Base-by-base conservation (phyloP, 2,113 vertebrate genomes). In the Dolichallabes microphthalmus region DNA sequence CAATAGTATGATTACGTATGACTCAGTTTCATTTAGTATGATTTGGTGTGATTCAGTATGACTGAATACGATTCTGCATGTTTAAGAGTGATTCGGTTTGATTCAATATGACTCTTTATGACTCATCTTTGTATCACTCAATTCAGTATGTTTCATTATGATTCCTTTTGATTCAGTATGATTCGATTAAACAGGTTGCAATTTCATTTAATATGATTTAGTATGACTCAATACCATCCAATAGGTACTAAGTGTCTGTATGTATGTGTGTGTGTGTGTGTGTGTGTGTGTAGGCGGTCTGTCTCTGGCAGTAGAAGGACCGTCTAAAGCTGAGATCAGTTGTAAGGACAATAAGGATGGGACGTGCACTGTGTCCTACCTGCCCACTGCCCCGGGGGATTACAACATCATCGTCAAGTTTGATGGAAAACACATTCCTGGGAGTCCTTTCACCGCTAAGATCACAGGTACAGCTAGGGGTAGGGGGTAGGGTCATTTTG, bases 341-440 rank as follows among this genome's bases (percentile, higher is more conserved):
- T 99, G 98, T 86, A 98, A 99, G 88, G 98, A 99, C 89, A 99
- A 98, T 92, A 98, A 99, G 89, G 97, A 99, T 0, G 98, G 98
- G 19, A 99, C 98, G 1, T 99, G 98, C 92, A 97, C 96, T 0
- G 98, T 99, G 89, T 99, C 98, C 90, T 99, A 99, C 92, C 90
- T 99, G 82, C 97, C 98, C 85, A 98, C 97, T 0, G 95, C 96
- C 0, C 97, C 98, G 0, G 97, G 98, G 0, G 98, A 99, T 92
- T 99, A 99, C 91, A 99, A 93, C 93, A 95, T 99, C 90, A 99
- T 98, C 0, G 98, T 99, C 82, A 97, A 97, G 89, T 99, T 99
- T 15, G 98, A 98, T 0, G 97, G 98, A 91, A 97, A 98, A 76
- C 97, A 99, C 92, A 98, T 99, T 88, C 92, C 97, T 0, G 97